Conservation (phyloP, 2,888 invertebrate genomes). For the Polietes domitor region DNA sequence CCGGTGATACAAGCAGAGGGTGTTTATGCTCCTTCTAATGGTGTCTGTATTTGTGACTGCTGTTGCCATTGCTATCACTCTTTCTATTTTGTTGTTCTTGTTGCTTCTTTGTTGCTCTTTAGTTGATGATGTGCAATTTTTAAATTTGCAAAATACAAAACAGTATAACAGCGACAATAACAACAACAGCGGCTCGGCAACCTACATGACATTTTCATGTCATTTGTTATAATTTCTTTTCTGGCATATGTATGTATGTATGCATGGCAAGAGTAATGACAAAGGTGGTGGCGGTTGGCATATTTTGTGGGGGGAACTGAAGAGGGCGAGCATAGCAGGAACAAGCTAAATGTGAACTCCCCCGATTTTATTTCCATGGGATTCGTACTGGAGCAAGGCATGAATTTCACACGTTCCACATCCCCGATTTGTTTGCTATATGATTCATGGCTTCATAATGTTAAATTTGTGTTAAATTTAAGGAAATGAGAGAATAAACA, state of each 20-base stretch:
- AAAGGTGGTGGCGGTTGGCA: neutral
- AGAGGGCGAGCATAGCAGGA: neutral
- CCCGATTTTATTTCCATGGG: conserved; percentile 23
- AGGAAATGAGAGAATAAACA: neutral
- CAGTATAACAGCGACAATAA: neutral
- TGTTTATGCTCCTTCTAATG: neutral
- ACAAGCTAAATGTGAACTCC: conserved; percentile 39
- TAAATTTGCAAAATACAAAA: conserved; percentile 41
- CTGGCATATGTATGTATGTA: too few relatives aligned
- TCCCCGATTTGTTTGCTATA: conserved; percentile 12
- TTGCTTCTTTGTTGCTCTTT: conserved; percentile 41
- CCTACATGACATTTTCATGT: conserved; percentile 59
- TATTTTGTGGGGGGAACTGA: neutral
- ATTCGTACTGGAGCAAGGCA: conserved; percentile 17
- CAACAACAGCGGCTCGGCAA: conserved; percentile 14
- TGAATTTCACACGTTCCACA: conserved; percentile 41
- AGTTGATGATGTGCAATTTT: conserved; percentile 58
- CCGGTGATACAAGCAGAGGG: conserved; percentile 5
- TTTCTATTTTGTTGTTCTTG: conserved; percentile 20
- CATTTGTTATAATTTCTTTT: conserved; percentile 62
- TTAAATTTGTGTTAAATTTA: conserved; percentile 43
- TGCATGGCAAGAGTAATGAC: neutral
- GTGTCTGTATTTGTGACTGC: conserved; percentile 46
- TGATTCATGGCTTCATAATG: conserved; percentile 42
- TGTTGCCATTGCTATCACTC: conserved; percentile 20